Base-by-base conservation (phyloP, 2,113 vertebrate genomes). In the Podilymbus podiceps region DNA sequence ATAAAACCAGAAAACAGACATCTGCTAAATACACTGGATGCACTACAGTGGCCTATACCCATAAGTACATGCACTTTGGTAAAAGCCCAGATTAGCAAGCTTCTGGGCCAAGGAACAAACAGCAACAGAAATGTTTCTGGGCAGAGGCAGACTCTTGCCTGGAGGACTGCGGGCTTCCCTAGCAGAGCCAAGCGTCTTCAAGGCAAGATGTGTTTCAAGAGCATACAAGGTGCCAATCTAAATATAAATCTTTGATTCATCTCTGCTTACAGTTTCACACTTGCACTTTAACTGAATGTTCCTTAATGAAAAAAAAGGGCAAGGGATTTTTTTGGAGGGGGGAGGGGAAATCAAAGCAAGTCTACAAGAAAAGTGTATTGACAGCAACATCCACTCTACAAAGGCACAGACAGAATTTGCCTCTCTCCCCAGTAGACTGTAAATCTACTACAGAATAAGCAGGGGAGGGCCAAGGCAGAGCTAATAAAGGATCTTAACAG, bases 51-150 rank as follows among this genome's bases (percentile, higher is more conserved):
- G 74, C 46, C 78, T 69, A 18, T n/a, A 66, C 53, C 50, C 82
- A 80, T 71, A 90, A 85, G 35, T n/a, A 88, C 78, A 74, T 67
- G 50, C 52, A 74, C 79, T 94, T 88, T 92, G 92, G 90, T 50
- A 93, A 88, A 78, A 94, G 7, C 72, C 76, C 94, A 93, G 78
- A 89, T 63, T 86, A 77, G n/a, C 63, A 77, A 52, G 67, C 6
- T 91, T 69, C 72, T 84, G 83, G 44, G 71, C 85, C 92, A 90
- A 83, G 72, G 60, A 92, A 49, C 67, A 92, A 95, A 84, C 60
- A 90, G 72, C 47, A 91, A 52, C 44, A 74, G 27, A 87, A 92
- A 81, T 3, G 17, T 77, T 95, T 85, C 83, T 90, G 80, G 72
- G 79, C 67, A 90, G 79, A 83, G 75, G 67, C 67, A 75, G 88